A percentile compares a stretch with the other conserved stretches of the same genome.
These are phyloP conservation scores for Cinara cedri DNA, from an alignment of 2,888 invertebrate species.

Conservation along the genomic window DNA sequence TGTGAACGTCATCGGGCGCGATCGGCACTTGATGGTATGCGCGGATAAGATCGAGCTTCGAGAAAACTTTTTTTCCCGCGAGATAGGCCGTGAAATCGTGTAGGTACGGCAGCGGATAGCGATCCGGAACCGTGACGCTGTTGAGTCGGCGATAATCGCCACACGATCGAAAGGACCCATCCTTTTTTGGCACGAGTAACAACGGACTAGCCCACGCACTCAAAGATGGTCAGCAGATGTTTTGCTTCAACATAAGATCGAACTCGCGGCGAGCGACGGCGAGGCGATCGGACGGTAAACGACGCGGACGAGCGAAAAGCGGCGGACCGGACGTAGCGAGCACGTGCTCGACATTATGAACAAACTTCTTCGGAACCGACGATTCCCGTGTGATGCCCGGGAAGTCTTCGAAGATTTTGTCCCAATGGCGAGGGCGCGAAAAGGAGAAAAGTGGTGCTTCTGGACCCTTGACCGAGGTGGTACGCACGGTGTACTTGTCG, in stretches of 20 bases:
- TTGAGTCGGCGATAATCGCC: constrained; percentile 7
- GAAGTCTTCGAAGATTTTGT: not conserved
- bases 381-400: not conserved
- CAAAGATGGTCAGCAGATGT: constrained; percentile 7
- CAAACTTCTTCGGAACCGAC: not conserved
- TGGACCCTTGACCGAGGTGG: no score
- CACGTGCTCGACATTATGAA: not conserved
- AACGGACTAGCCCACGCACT: constrained; percentile 23
- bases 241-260: not conserved
- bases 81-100: constrained; percentile 46
- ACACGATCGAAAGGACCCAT: constrained; percentile 58
- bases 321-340: no score
- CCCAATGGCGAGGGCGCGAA: not conserved
- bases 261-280: not conserved
- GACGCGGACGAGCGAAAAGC: not conserved
- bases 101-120: not conserved
- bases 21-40: constrained; percentile 62
- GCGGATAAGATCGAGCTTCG: constrained; percentile 60
- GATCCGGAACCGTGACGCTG: not conserved
- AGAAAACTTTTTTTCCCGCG: constrained; percentile 56
- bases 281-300: not conserved
- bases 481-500: no score
- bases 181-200: constrained; percentile 59
- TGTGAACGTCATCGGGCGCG: constrained; percentile 58
- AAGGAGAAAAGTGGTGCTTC: not conserved